Evolutionary conservation across 2,797 vertebrate genomes (phyloP).

Genomic region (Lacerta viridis): DNA sequence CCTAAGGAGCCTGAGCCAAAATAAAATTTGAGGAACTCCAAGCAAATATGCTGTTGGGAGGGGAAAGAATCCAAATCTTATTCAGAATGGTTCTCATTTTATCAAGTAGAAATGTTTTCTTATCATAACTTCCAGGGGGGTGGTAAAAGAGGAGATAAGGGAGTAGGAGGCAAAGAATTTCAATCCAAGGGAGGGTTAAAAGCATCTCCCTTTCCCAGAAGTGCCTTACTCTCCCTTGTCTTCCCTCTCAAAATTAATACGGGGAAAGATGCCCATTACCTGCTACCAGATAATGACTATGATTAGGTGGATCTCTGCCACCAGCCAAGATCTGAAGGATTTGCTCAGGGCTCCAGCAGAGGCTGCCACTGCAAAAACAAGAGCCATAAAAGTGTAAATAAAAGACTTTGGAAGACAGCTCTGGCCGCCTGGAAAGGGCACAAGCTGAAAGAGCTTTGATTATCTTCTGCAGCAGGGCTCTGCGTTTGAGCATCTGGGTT

Average conservation of each 20-base stretch:
- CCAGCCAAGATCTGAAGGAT: constrained; percentile 77
- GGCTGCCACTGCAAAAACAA: constrained; percentile 73
- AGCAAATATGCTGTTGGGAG: neutral
- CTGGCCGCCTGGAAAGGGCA: constrained; percentile 45
- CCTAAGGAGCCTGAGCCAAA: neutral
- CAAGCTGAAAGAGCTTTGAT: constrained; percentile 49
- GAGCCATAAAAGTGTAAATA: constrained; percentile 75
- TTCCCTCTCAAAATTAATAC: constrained; percentile 77
- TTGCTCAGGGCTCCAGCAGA: constrained; percentile 73
- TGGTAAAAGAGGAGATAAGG: neutral
- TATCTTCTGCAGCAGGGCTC: neutral
- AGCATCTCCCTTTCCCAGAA: constrained; percentile 32
- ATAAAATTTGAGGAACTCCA: neutral
- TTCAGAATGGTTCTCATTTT: neutral
- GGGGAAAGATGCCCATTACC: constrained; percentile 78
- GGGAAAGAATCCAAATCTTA: neutral
- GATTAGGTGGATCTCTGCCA: constrained; percentile 77
- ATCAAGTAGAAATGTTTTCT: neutral
- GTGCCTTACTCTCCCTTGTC: constrained; percentile 61
- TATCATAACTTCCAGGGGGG: neutral
- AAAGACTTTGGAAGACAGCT: constrained; percentile 68
- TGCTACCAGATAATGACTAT: constrained; percentile 78
- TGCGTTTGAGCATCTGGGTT: neutral
- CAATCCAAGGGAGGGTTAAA: neutral
- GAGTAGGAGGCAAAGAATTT: constrained; percentile 33